A percentile compares a stretch with the other conserved stretches of the same genome.
These are phyloP conservation scores for Plecotus auritus DNA, from an alignment of 2,113 vertebrate genomes.

Conservation along the genomic window DNA sequence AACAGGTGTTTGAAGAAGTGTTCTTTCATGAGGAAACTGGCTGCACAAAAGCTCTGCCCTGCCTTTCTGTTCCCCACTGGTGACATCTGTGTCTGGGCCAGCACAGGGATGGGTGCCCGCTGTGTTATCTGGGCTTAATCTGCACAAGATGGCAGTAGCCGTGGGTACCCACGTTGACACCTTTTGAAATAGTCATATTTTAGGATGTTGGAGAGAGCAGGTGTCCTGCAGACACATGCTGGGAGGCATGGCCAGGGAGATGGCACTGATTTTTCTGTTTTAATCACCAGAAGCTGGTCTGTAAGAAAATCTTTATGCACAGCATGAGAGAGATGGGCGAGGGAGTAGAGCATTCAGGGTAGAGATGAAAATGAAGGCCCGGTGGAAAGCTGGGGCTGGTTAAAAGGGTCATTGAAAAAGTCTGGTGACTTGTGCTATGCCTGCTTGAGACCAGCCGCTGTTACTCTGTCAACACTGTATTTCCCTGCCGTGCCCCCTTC, in stretches of 20 bases:
- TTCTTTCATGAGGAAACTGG: background rate
- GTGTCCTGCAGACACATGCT: background rate
- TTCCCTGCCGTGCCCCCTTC: background rate
- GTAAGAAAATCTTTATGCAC: background rate
- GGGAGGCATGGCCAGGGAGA: background rate
- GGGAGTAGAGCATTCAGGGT: background rate
- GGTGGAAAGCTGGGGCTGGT: background rate
- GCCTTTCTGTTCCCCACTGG: background rate
- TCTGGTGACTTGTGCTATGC: background rate
- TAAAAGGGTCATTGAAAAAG: background rate
- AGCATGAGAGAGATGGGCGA: background rate
- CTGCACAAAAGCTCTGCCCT: background rate
- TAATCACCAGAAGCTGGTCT: slow-evolving; percentile 3
- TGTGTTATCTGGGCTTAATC: slow-evolving; percentile 2
- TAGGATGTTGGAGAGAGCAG: background rate
- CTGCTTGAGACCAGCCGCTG: background rate
- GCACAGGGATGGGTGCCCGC: background rate
- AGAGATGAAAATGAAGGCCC: slow-evolving; percentile 18
- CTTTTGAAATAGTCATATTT: slow-evolving; percentile 50
- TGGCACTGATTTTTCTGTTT: background rate
- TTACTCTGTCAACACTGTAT: background rate
- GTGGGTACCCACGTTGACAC: background rate
- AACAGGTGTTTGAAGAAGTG: background rate
- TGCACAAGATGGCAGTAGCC: background rate
- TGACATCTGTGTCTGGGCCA: background rate